These are phyloP conservation scores for Drosophila pectinifera DNA, from an alignment of 1,140 invertebrate genomes.

Conservation along the genomic window DNA sequence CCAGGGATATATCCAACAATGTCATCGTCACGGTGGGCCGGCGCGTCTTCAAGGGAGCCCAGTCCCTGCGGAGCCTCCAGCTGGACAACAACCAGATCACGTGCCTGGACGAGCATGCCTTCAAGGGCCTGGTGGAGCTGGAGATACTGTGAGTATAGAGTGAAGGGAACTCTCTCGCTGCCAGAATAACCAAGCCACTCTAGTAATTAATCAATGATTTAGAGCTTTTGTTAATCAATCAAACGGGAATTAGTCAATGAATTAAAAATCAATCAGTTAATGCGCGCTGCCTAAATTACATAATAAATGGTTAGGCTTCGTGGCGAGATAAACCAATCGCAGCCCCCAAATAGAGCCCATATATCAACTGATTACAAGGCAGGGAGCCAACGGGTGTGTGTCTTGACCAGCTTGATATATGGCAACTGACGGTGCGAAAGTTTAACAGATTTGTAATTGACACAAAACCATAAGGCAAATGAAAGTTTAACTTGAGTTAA, in stretches of 20 bases:
- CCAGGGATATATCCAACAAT: constrained; percentile 97
- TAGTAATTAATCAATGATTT: constrained; percentile 39
- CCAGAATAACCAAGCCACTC: constrained; percentile 9
- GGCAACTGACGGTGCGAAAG: constrained; percentile 13
- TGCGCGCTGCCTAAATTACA: constrained; percentile 34
- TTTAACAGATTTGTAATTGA: constrained; percentile 14
- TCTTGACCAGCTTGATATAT: constrained; percentile 18
- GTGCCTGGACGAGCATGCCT: constrained; percentile 95
- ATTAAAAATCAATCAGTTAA: constrained; percentile 55
- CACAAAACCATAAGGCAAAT: constrained; percentile 3
- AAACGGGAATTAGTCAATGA: constrained; percentile 42
- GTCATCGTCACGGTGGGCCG: constrained; percentile 94
- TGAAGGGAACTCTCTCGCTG: constrained; percentile 2
- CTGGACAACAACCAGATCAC: constrained; percentile 97
- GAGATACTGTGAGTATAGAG: constrained; percentile 92
- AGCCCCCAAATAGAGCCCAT: constrained; percentile 26
- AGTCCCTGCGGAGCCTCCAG: constrained; percentile 92
- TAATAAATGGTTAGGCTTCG: constrained; percentile 46
- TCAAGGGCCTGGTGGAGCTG: constrained; percentile 91
- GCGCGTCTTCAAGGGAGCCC: constrained; percentile 93
- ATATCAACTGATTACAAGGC: constrained; percentile 36
- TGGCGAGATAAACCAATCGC: constrained; percentile 37
- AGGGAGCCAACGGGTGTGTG: too few species aligned
- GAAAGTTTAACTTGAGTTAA: constrained; percentile 3
- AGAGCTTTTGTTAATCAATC: constrained; percentile 37